A percentile compares a stretch with the other conserved stretches of the same genome.
phyloP scores from a whole-genome alignment of 2,797 vertebrate genomes.

The Epinephelus malabaricus region DNA sequence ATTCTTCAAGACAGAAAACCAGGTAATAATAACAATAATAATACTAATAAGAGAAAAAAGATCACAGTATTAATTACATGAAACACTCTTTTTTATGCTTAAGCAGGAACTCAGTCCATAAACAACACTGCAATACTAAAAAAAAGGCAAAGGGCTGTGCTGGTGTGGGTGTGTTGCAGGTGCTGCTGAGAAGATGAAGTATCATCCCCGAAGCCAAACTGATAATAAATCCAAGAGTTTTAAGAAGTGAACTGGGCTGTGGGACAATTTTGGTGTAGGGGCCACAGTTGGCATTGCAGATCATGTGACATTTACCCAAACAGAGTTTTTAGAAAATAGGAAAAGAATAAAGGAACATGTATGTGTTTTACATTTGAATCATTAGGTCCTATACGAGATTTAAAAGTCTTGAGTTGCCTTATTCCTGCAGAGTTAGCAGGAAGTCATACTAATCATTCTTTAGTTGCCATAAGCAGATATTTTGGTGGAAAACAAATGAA shows the following conservation, averaged over 20 bases:
- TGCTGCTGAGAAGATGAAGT: background rate
- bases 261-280: too few species aligned
- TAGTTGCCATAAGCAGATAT: too few species aligned
- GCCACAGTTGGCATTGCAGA: too few species aligned
- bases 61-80: background rate
- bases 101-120: background rate
- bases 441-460: background rate
- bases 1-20: background rate
- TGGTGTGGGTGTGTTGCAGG: background rate
- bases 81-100: background rate
- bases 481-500: background rate
- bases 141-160: background rate
- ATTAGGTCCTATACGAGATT: background rate
- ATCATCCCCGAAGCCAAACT: background rate
- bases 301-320: too few species aligned
- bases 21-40: background rate
- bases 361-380: background rate
- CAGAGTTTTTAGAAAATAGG: background rate
- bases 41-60: background rate
- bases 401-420: background rate
- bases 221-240: background rate
- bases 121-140: background rate
- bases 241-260: too few species aligned
- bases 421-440: too few species aligned
- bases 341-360: background rate